Evolutionary conservation across 2,797 vertebrate genomes (phyloP), one percentile per base, ranked within the genome.

Genomic region (Oryzias sinensis): DNA sequence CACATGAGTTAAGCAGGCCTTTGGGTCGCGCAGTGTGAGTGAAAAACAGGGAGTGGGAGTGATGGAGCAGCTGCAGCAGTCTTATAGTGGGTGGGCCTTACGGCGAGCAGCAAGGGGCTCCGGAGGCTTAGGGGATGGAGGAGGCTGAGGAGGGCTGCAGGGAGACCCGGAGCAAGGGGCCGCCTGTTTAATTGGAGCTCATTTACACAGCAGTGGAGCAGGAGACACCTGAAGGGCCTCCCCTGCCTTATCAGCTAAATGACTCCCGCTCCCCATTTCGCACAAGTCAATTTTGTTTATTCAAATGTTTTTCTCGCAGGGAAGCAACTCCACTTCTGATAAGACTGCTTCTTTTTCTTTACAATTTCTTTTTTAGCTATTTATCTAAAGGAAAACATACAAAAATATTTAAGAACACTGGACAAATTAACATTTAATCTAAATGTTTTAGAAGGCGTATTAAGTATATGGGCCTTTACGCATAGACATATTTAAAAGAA

Each of bases 141-240:
- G 78, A 70, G 78, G 82, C 64, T 74, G 85, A 72, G 80, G 80
- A 80, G 70, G 74, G 81, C 70, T 77, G 79, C 58, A 65, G 79
- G 84, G 85, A 84, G 84, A 88, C 74, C 79, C 65, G 56, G 80
- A 87, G 83, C 87, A 80, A 87, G 80, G 77, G 87, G 86, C 87
- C 81, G 79, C 84, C 80, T 85, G 76, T 89, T 92, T 92, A 92
- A 92, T 91, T 92, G 90, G 90, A 88, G 88, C 90, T 92, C 91
- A 90, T 92, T 92, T 92, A 89, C 87, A 85, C 85, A 84, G 87
- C 88, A 87, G 87, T 85, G 80, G 84, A 82, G 85, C 88, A 81
- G 79, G 85, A 90, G 87, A 89, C 87, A 90, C 85, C 88, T 88
- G 85, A 88, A 89, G 84, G 87, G 85, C 82, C 87, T 87, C 85